Evolutionary conservation across 2,888 invertebrate species (phyloP).

Genomic region (Acanthosoma haemorrhoidale): DNA sequence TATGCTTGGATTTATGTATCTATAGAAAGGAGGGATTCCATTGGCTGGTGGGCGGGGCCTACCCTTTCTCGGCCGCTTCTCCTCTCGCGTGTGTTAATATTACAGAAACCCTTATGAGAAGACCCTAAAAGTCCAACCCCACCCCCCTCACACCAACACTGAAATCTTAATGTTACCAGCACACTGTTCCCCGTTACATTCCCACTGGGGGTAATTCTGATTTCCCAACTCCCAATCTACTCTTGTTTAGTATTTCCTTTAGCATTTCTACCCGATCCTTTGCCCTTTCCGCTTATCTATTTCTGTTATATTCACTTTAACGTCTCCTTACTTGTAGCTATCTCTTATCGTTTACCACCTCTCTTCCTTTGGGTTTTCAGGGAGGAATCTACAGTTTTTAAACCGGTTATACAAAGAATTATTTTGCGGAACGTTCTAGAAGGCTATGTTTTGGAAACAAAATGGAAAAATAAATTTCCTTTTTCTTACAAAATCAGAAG

Average conservation of each 20-base stretch:
- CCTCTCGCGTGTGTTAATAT: slow-evolving; percentile 12
- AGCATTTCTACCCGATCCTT: background rate
- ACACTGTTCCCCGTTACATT: slow-evolving; percentile 4
- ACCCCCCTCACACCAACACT: background rate
- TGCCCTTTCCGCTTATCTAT: background rate
- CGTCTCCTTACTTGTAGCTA: background rate
- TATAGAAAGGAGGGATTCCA: slow-evolving; percentile 16
- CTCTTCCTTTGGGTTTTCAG: too few species aligned
- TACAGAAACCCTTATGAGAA: slow-evolving; percentile 19
- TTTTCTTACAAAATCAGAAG: too few species aligned
- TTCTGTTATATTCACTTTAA: background rate
- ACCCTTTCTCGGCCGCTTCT: background rate
- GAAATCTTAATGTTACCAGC: slow-evolving; percentile 19
- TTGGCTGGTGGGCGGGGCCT: slow-evolving; percentile 25
- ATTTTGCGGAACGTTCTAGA: too few species aligned
- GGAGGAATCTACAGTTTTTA: too few species aligned
- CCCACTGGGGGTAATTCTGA: slow-evolving; percentile 4
- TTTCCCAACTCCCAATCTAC: slow-evolving; percentile 5
- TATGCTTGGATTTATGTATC: slow-evolving; percentile 28
- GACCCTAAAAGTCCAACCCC: background rate
- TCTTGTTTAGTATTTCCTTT: background rate
- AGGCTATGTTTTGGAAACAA: too few species aligned
- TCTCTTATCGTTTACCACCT: background rate
- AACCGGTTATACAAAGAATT: too few species aligned
- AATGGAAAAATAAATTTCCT: too few species aligned